Conservation (phyloP, 2,113 vertebrate species). For the zebrafish (Danio rerio) region DNA sequence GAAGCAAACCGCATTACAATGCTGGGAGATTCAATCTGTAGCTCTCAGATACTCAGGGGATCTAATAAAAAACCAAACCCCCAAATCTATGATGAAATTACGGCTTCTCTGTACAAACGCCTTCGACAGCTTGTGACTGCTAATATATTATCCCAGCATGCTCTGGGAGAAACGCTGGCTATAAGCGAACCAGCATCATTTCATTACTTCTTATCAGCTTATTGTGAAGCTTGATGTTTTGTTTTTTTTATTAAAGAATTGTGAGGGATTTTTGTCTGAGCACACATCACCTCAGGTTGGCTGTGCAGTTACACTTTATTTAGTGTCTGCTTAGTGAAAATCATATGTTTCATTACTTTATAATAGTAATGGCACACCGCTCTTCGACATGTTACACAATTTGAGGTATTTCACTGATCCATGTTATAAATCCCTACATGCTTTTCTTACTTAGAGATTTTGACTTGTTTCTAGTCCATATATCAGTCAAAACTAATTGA, state of each 20-base stretch:
- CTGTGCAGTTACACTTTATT: too few species aligned
- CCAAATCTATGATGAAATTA: constrained; percentile 46
- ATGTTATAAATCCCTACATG: too few species aligned
- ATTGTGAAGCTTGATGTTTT: neutral
- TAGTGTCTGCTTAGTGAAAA: neutral
- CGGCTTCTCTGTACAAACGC: constrained; percentile 1
- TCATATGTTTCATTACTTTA: neutral
- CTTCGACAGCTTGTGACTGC: constrained; percentile 31
- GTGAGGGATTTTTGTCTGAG: neutral
- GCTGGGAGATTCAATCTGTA: constrained; percentile 46
- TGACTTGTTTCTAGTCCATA: too few species aligned
- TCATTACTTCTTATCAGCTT: neutral
- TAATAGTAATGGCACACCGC: neutral
- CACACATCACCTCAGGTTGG: neutral
- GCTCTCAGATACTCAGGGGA: constrained; percentile 28
- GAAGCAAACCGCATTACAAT: constrained; percentile 43
- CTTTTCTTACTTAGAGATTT: too few species aligned
- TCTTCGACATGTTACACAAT: neutral
- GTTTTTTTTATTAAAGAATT: neutral
- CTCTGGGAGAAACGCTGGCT: constrained; percentile 9
- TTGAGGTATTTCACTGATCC: neutral
- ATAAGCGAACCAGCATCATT: constrained; percentile 14
- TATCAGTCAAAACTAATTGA: too few species aligned
- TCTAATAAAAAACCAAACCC: constrained; percentile 36
- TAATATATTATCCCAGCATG: constrained; percentile 48